phyloP scores from a whole-genome alignment of 2,113 vertebrate species.

The Thunnus maccoyii region DNA sequence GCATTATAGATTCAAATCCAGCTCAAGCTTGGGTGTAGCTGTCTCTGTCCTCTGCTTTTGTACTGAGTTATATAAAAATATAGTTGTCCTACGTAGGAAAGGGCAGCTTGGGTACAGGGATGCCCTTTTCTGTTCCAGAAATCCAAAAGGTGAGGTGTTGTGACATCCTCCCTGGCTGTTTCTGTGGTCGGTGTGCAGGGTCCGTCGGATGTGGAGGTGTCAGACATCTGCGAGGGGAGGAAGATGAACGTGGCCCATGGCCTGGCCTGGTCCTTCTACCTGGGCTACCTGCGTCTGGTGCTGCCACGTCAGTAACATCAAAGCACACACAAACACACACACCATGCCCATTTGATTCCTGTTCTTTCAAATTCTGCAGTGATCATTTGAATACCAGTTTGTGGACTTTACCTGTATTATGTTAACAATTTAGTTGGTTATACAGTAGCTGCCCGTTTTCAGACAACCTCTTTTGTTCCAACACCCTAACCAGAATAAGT shows the following conservation, averaged over 20 bases:
- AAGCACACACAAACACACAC: slow-evolving; percentile 17
- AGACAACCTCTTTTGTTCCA: not conserved
- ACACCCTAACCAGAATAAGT: not conserved
- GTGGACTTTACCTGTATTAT: not conserved
- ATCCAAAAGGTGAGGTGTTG: slow-evolving; percentile 3
- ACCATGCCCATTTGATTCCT: not conserved
- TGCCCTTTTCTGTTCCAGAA: slow-evolving; percentile 36
- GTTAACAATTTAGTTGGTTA: not conserved
- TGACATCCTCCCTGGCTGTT: slow-evolving; percentile 21
- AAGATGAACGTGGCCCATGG: slow-evolving; percentile 91
- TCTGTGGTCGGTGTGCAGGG: slow-evolving; percentile 75
- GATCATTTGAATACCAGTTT: not conserved
- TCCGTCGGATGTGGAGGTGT: slow-evolving; percentile 86
- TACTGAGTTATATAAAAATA: slow-evolving; percentile 2
- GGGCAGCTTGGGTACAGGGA: slow-evolving; percentile 8
- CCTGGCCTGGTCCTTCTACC: slow-evolving; percentile 93
- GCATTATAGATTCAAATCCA: slow-evolving; percentile 9
- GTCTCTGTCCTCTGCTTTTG: not conserved
- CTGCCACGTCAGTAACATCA: slow-evolving; percentile 86
- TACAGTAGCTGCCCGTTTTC: no score
- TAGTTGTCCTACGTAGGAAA: not conserved
- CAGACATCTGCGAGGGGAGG: slow-evolving; percentile 86
- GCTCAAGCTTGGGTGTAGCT: not conserved
- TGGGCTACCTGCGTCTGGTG: slow-evolving; percentile 90
- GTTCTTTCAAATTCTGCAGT: not conserved